Evolutionary conservation across 2,797 vertebrate genomes (phyloP).

Genomic region (Clarias platycephalus): DNA sequence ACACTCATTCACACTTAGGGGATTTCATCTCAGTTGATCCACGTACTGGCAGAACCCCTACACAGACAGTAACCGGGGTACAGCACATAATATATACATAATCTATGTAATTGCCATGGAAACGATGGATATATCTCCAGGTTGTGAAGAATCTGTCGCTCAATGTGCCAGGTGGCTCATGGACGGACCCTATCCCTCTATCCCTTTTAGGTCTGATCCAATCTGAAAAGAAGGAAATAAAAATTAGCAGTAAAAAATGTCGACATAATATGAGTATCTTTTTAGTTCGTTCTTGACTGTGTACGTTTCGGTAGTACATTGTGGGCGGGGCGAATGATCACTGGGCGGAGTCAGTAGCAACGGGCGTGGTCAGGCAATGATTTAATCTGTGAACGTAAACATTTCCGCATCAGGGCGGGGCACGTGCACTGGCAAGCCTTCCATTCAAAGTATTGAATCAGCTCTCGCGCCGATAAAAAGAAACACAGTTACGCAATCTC

Average conservation of each 20-base stretch:
- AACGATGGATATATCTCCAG: too few relatives aligned
- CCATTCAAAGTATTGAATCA: not conserved
- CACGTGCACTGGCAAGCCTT: not conserved
- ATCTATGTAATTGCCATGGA: too few relatives aligned
- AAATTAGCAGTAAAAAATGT: not conserved
- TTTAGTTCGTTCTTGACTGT: not conserved
- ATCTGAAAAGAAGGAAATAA: too few relatives aligned
- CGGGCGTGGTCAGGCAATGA: slow-evolving; percentile 31
- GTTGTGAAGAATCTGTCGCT: too few relatives aligned
- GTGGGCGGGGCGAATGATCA: not conserved
- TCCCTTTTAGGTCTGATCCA: too few relatives aligned
- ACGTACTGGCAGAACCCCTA: not conserved
- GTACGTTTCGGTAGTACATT: too few relatives aligned
- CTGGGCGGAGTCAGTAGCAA: not conserved
- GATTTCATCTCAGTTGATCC: not conserved
- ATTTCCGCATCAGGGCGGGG: slow-evolving; percentile 28
- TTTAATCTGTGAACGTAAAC: slow-evolving; percentile 9
- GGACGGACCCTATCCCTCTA: too few relatives aligned
- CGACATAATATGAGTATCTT: not conserved
- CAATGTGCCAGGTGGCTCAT: too few relatives aligned
- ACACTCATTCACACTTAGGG: not conserved
- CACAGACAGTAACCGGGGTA: too few relatives aligned
- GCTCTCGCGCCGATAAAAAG: not conserved
- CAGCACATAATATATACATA: too few relatives aligned
- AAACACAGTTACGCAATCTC: not conserved